Conservation (phyloP, 2,113 vertebrate species). For the human region DNA sequence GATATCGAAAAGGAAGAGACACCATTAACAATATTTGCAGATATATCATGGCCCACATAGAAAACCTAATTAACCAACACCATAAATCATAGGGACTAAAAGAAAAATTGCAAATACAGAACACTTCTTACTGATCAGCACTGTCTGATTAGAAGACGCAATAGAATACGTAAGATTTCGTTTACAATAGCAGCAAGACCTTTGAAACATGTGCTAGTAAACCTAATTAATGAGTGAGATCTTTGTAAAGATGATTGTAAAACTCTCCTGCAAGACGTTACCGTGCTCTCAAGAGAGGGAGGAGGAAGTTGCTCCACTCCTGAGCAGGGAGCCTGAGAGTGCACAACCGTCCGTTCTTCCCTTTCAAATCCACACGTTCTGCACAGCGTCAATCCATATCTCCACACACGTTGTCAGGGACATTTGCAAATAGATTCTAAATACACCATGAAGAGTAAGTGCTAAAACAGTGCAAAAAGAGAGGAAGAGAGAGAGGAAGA, state of each 20-base stretch:
- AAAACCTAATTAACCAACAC: not conserved
- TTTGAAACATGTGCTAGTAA: not conserved
- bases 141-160: not conserved
- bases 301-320: not conserved
- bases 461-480: not conserved
- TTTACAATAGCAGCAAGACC: not conserved
- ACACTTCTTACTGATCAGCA: not conserved
- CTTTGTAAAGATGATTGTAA: not conserved
- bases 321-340: not conserved
- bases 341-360: accelerated
- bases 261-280: accelerated
- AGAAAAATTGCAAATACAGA: not conserved
- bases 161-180: not conserved
- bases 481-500: too few species aligned
- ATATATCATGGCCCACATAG: not conserved
- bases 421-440: not conserved
- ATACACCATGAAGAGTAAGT: not conserved
- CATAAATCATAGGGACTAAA: not conserved
- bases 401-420: too few species aligned
- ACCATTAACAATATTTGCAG: not conserved
- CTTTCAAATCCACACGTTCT: accelerated
- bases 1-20: not conserved
- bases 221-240: accelerated
- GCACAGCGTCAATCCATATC: accelerated
- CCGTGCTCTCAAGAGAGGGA: not conserved